These are phyloP conservation scores for Pipistrellus pipistrellus DNA, from an alignment of 2,797 vertebrate genomes.

Conservation along the genomic window DNA sequence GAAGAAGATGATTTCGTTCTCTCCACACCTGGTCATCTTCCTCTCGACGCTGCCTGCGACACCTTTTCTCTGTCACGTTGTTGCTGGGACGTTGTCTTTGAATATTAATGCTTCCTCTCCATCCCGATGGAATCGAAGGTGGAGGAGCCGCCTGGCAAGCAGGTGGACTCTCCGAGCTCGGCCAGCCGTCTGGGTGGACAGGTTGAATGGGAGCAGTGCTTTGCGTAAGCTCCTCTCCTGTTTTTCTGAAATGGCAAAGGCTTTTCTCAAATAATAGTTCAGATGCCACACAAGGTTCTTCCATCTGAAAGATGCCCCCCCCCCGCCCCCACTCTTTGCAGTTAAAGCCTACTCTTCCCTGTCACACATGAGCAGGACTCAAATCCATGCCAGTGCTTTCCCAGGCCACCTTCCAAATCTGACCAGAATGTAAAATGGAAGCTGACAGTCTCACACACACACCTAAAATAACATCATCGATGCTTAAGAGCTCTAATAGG, in stretches of 20 bases:
- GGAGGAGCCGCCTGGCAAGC: background rate
- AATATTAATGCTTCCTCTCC: background rate
- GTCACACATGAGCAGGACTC: background rate
- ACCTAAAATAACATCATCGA: constrained; percentile 2
- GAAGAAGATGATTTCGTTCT: background rate
- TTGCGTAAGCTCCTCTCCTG: background rate
- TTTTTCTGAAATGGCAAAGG: background rate
- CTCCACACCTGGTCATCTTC: background rate
- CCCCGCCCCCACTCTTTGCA: background rate
- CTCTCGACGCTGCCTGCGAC: background rate
- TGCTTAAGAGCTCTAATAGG: background rate
- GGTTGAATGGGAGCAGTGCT: background rate
- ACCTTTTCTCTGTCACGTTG: background rate
- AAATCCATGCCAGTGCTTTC: background rate
- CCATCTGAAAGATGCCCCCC: background rate
- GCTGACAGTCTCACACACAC: constrained; percentile 51
- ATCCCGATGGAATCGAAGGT: background rate
- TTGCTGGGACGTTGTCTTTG: constrained; percentile 39
- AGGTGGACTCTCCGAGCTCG: background rate
- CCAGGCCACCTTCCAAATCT: background rate
- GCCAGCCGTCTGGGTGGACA: background rate
- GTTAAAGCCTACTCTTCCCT: background rate
- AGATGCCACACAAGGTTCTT: background rate
- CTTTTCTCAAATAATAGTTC: constrained; percentile 36
- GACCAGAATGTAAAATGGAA: constrained; percentile 67